Evolutionary conservation across 2,888 invertebrate species (phyloP), one percentile per base, ranked within the genome.

Genomic region (Tachina fera): DNA sequence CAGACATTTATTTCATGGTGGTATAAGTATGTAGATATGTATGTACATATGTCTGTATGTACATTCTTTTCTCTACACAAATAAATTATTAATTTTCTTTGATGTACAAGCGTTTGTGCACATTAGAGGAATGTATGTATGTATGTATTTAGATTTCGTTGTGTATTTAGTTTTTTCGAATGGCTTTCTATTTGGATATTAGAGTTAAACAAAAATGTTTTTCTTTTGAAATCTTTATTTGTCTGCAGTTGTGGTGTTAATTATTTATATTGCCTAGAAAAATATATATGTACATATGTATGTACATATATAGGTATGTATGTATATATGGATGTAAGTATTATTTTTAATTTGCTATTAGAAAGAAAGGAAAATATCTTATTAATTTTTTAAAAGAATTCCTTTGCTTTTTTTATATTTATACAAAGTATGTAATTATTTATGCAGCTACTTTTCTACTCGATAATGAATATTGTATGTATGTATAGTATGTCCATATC

Each of bases 1-100:
- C 41, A 76, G 82, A 49, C 76, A 82, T 71, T 65, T 58, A 71
- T 65, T 71, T 74, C 65, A 58, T 80, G 71, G 61, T 51, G 71
- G 61, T 41, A 63, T 58, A 53, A 47, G 45, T n/a, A n/a, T n/a
- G n/a, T n/a, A n/a, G n/a, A n/a, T n/a, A n/a, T n/a, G n/a, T n/a
- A n/a, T n/a, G 14, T 56, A n/a, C 10, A 16, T 51, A 6, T 5
- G 47, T 60, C 9, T 10, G 16, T 51, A n/a, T 31, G 31, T 49
- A 19, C 9, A 16, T 72, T 31, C 31, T 11, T 22, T 9, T 58
- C 31, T 43, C 67, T 53, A 31, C 9, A 68, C 45, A 75, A 75
- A 75, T 75, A 75, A 81, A 70, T 75, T 75, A 70, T 61, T 68
- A 75, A 68, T 68, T 68, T 53, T 47, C 67, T 81, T 81, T 68